Conservation (phyloP, 2,888 invertebrate genomes). For the Scaptomyza tumidula region DNA sequence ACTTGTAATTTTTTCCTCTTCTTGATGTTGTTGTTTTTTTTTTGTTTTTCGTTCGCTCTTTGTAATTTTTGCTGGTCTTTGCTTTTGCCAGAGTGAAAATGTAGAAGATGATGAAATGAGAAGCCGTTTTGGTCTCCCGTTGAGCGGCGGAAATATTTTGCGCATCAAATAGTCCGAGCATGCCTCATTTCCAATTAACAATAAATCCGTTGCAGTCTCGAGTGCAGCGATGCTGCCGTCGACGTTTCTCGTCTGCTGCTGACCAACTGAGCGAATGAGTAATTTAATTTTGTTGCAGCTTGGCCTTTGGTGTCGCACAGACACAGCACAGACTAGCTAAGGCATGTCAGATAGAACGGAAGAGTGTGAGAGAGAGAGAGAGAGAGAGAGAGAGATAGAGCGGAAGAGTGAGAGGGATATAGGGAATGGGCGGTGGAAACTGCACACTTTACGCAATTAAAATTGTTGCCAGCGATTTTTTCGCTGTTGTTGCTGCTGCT, state of each 20-base stretch:
- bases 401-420: background rate
- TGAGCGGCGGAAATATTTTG: conserved; percentile 77
- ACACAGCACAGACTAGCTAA: conserved; percentile 44
- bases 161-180: conserved; percentile 75
- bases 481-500: conserved; percentile 44
- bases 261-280: conserved; percentile 79
- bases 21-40: no score
- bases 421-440: conserved; percentile 29
- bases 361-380: background rate
- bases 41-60: background rate
- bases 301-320: conserved; percentile 67
- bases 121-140: conserved; percentile 46
- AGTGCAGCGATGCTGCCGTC: conserved; percentile 35
- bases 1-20: conserved; percentile 2
- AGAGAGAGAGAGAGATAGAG: conserved; percentile 2
- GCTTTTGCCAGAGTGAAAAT: conserved; percentile 4
- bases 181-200: conserved; percentile 79
- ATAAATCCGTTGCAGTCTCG: conserved; percentile 74
- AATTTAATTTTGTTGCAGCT: conserved; percentile 77
- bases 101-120: conserved; percentile 16
- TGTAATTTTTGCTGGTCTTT: conserved; percentile 10
- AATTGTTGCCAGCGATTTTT: conserved; percentile 77
- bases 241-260: conserved; percentile 30
- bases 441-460: conserved; percentile 77
- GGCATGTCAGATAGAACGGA: conserved; percentile 17